A percentile compares a stretch with the other conserved stretches of the same genome.
Evolutionary conservation across 1,140 invertebrate genomes (phyloP).

Genomic region (Bradynema listronoti): DNA sequence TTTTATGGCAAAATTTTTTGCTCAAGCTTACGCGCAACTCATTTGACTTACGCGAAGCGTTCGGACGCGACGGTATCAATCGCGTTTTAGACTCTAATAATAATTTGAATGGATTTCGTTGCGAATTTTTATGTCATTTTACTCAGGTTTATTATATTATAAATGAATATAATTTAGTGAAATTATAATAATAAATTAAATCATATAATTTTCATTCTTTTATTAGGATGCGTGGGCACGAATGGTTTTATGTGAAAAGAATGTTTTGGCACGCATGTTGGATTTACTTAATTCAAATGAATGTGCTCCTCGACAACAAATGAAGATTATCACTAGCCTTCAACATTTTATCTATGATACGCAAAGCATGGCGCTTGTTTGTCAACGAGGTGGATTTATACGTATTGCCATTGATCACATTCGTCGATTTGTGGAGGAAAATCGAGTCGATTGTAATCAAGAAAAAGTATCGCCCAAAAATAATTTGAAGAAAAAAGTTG

Average conservation of each 20-base stretch:
- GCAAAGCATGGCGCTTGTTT: slow-evolving; percentile 4
- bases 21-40: slow-evolving; percentile 22
- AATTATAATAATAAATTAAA: too few relatives aligned
- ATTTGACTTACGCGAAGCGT: slow-evolving; percentile 26
- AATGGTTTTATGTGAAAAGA: slow-evolving; percentile 7
- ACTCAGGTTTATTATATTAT: not conserved
- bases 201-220: too few relatives aligned
- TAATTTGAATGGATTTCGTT: not conserved
- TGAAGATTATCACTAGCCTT: slow-evolving; percentile 19
- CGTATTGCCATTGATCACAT: slow-evolving; percentile 15
- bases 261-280: slow-evolving; percentile 14
- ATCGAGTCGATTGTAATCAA: slow-evolving; percentile 4
- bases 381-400: slow-evolving; percentile 19
- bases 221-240: slow-evolving; percentile 31
- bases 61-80: slow-evolving; percentile 17
- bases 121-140: slow-evolving; percentile 29
- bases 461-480: not conserved
- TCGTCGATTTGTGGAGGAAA: slow-evolving; percentile 15
- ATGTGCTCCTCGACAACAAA: slow-evolving; percentile 1
- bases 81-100: not conserved
- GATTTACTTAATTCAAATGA: slow-evolving; percentile 5
- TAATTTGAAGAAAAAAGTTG: not conserved
- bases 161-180: not conserved
- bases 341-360: slow-evolving; percentile 22
- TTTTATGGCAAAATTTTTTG: slow-evolving; percentile 15